A percentile compares a stretch with the other conserved stretches of the same genome.
phyloP scores from a whole-genome alignment of 2,888 invertebrate genomes.

The Invenusta paracnida region DNA sequence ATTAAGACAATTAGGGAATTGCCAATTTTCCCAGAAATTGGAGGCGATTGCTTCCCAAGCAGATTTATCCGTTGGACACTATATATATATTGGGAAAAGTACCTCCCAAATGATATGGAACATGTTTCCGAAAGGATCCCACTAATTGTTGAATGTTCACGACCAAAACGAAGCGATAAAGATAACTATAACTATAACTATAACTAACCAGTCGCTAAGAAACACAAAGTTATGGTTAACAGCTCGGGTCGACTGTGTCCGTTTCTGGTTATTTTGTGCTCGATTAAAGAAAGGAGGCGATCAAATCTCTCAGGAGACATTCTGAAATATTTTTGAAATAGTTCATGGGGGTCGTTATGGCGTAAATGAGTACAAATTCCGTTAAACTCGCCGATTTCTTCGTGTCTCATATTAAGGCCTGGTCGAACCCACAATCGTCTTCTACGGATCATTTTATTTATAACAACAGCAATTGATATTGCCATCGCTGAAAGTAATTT shows the following conservation, averaged over 20 bases:
- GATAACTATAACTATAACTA: not conserved
- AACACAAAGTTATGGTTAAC: not conserved
- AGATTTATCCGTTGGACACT: too few relatives aligned
- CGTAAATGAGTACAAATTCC: not conserved
- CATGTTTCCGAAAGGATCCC: not conserved
- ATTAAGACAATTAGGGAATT: too few relatives aligned
- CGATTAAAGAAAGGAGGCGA: not conserved
- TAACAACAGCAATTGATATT: not conserved
- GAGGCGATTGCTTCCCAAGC: too few relatives aligned
- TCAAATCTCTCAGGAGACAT: not conserved
- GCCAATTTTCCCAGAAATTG: too few relatives aligned
- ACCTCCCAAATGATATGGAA: too few relatives aligned
- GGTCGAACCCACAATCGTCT: not conserved
- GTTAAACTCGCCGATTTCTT: not conserved
- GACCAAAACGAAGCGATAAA: not conserved
- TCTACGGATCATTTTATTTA: not conserved
- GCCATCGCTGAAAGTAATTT: not conserved
- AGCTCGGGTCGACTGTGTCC: not conserved
- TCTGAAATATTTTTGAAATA: not conserved
- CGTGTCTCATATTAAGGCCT: not conserved
- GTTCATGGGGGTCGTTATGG: not conserved
- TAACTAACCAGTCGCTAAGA: not conserved
- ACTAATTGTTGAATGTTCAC: not conserved
- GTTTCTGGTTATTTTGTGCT: not conserved
- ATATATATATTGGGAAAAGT: too few relatives aligned